Evolutionary conservation across 2,797 vertebrate genomes (phyloP), one percentile per base, ranked within the genome.

Genomic region (Mus spretus): DNA sequence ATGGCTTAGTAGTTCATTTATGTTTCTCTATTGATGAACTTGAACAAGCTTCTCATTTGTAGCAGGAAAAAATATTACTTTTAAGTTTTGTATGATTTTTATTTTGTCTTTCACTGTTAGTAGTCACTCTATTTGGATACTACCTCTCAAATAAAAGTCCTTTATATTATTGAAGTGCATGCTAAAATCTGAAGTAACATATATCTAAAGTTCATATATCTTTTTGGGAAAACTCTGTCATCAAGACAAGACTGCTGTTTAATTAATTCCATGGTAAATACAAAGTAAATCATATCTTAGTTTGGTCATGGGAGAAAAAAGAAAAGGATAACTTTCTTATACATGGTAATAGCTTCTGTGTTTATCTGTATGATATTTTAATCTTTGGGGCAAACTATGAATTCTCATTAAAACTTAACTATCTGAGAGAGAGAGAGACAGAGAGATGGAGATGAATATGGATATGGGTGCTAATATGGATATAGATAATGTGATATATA

Each of bases 101-200:
- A 15, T 55, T 72, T 19, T 78, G 57, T 81, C 8, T 13, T 72
- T 22, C 6, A 80, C 37, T 78, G 11, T 37, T 15, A 74, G 8
- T 7, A 88, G 1, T 92, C 44, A 57, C 65, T 63, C 61, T 82
- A 74, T 50, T 83, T 74, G 40, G 15, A 67, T 28, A 81, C 17
- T 20, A 63, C 7, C 44, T 95, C 34, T 22, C n/a, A 94, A 12
- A 59, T 5, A 53, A 26, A 90, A 94, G 0, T 1, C 24, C 1
- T 57, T 80, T 93, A 67, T 67, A 81, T 82, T 47, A 81, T 19
- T 77, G 50, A 90, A 82, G 14, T 84, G 65, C 85, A 77, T 82
- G 20, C 2, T 24, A 37, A 17, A 44, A 81, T 84, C 20, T 77
- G 75, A 86, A 78, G 37, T 44, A 84, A 59, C 11, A 50, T 80